A percentile compares a stretch with the other conserved stretches of the same genome.
phyloP scores from a whole-genome alignment of 1,140 invertebrate species.

The Eurosta solidaginis region DNA sequence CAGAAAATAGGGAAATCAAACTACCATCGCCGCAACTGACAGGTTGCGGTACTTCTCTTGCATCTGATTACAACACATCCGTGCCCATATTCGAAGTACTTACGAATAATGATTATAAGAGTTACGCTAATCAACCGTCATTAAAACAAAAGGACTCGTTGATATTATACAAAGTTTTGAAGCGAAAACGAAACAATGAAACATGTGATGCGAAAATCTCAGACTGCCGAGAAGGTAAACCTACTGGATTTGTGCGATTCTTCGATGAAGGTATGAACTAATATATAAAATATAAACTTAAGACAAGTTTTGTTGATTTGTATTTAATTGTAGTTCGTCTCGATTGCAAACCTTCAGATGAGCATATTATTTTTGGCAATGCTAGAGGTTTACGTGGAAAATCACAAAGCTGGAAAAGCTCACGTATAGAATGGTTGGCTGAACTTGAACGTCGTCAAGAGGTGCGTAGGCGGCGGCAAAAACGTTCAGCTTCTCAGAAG shows the following conservation, averaged over 20 bases:
- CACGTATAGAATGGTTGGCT: constrained; percentile 32
- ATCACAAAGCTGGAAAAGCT: constrained; percentile 6
- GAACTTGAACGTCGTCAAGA: constrained; percentile 30
- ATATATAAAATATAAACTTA: not conserved
- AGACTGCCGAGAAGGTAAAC: not conserved
- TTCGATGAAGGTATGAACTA: not conserved
- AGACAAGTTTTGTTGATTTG: not conserved
- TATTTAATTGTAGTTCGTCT: not conserved
- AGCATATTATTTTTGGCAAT: constrained; percentile 34
- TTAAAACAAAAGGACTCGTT: not conserved
- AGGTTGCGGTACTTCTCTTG: not conserved
- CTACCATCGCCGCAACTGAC: not conserved
- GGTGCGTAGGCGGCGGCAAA: not conserved
- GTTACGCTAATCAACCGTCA: not conserved
- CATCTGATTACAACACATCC: not conserved
- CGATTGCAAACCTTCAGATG: constrained; percentile 21
- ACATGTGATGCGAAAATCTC: not conserved
- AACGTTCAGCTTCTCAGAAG: not conserved
- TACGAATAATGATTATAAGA: not conserved
- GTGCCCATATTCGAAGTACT: not conserved
- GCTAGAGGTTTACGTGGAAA: not conserved
- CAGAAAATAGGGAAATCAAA: not conserved
- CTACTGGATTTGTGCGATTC: not conserved
- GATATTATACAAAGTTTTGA: not conserved
- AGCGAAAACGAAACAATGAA: not conserved